phyloP scores from a whole-genome alignment of 2,113 vertebrate genomes.

The Mustela lutreola region DNA sequence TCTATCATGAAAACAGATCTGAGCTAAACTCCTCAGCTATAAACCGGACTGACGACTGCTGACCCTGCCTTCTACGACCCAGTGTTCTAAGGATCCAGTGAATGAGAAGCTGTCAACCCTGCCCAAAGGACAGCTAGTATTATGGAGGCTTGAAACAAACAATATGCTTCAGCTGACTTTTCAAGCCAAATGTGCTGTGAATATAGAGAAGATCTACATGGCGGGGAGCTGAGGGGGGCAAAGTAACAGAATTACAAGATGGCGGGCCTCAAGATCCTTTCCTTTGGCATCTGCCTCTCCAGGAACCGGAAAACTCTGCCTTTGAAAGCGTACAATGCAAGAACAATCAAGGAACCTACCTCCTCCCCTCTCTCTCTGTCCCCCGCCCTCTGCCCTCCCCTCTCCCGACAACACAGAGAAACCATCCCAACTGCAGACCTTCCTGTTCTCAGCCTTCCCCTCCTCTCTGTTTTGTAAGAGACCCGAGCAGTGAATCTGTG shows the following conservation, averaged over 20 bases:
- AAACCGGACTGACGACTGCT: not conserved
- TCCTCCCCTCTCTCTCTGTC: no score
- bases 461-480: not conserved
- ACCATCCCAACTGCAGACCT: no score
- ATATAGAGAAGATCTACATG: not conserved
- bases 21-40: not conserved
- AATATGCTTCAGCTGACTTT: not conserved
- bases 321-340: not conserved
- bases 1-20: not conserved
- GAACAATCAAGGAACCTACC: accelerated
- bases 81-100: not conserved
- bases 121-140: not conserved
- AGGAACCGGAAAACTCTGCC: not conserved
- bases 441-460: not conserved
- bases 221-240: not conserved
- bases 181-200: not conserved
- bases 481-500: not conserved
- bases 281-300: not conserved
- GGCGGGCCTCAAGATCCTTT: not conserved
- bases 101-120: not conserved
- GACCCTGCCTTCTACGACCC: accelerated
- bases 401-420: not conserved
- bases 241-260: not conserved
- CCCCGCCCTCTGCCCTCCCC: not conserved
- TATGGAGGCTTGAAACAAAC: not conserved